Evolutionary conservation across 2,797 vertebrate genomes (phyloP).

Genomic region (Danio aesculapii): DNA sequence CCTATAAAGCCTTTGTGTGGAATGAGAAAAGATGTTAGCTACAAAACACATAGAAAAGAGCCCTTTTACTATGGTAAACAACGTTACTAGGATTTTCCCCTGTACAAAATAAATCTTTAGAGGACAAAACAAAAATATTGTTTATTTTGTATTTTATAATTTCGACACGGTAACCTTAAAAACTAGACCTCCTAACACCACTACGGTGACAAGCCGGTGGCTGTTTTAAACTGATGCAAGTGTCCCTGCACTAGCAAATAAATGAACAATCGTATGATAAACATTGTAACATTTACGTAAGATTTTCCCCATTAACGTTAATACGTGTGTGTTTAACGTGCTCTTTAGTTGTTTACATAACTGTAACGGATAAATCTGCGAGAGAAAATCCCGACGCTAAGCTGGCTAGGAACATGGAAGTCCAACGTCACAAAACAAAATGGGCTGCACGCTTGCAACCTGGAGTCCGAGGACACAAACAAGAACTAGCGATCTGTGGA

Average conservation of each 20-base stretch:
- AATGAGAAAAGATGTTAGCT: not conserved
- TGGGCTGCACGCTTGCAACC: constrained; percentile 28
- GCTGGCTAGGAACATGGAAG: constrained; percentile 21
- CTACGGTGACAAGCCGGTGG: not conserved
- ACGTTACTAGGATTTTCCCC: not conserved
- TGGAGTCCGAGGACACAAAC: constrained; percentile 19
- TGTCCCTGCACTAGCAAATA: not conserved
- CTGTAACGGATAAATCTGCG: constrained; percentile 7
- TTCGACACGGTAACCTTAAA: not conserved
- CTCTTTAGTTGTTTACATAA: not conserved
- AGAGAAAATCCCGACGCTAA: constrained; percentile 12
- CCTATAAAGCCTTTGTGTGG: not conserved
- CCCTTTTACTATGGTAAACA: not conserved
- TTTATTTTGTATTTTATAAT: not conserved
- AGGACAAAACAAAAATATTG: not conserved
- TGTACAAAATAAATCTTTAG: not conserved
- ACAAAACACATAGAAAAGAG: not conserved
- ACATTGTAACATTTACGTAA: not conserved
- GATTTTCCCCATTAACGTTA: not conserved
- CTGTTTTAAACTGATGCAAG: constrained; percentile 19
- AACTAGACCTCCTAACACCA: not conserved
- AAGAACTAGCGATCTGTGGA: not conserved
- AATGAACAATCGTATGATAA: not conserved
- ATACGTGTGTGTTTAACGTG: not conserved
- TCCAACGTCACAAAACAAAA: constrained; percentile 50